phyloP scores from a whole-genome alignment of 2,888 invertebrate species.

The Lydus trimaculatus region DNA sequence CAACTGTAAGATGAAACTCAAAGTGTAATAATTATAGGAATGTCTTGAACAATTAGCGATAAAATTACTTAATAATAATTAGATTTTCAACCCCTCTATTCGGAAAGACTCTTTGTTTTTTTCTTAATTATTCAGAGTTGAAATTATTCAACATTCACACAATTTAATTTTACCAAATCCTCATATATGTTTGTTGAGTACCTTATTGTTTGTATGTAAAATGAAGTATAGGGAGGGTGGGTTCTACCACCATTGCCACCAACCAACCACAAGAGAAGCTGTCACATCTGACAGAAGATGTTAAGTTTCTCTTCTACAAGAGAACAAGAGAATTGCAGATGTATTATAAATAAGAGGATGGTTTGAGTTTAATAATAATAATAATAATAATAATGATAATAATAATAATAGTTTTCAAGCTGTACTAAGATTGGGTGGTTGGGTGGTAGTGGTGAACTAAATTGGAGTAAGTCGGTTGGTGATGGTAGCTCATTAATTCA shows the following conservation, averaged over 20 bases:
- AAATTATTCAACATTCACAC: too few species aligned
- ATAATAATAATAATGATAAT: not conserved
- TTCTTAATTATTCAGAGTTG: too few species aligned
- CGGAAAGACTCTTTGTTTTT: too few species aligned
- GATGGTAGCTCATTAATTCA: slow-evolving; percentile 56
- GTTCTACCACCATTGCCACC: not conserved
- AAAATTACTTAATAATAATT: not conserved
- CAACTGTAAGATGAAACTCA: slow-evolving; percentile 45
- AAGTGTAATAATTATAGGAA: slow-evolving; percentile 30
- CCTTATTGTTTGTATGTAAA: not conserved
- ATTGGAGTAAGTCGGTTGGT: not conserved
- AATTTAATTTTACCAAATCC: too few species aligned
- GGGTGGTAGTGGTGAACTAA: not conserved
- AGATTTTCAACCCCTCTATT: not conserved
- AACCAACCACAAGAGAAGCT: slow-evolving; percentile 14
- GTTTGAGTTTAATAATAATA: not conserved
- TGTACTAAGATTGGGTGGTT: not conserved
- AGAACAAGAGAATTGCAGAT: not conserved
- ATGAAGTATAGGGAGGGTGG: not conserved
- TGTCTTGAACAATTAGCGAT: slow-evolving; percentile 11
- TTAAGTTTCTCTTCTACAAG: slow-evolving; percentile 20
- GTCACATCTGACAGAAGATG: slow-evolving; percentile 37
- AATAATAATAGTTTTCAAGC: not conserved
- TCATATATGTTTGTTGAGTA: too few species aligned
- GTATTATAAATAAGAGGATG: slow-evolving; percentile 18